Base-by-base conservation (phyloP, 2,888 invertebrate genomes). In the Philhelius pedissequus region DNA sequence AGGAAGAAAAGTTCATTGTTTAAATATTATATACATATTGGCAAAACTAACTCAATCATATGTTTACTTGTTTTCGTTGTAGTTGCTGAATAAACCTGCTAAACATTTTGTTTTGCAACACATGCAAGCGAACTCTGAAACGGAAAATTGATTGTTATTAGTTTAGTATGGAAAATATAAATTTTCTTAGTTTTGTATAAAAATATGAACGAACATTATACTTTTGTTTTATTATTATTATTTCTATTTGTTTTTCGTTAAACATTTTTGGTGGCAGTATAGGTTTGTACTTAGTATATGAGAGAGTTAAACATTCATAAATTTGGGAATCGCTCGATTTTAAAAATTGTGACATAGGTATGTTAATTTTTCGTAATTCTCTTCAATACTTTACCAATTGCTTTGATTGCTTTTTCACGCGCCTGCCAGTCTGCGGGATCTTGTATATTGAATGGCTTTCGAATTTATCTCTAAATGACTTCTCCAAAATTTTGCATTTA, bases 21-120 rank as follows among this genome's bases (percentile, higher is more conserved):
- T 56, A 5, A 5, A 52, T 27, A 15, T 7, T 50, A 38, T 20
- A 32, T 50, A 38, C n/a, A 32, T 22, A 15, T 18, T n/a, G 22
- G 2, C 4, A 7, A 13, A n/a, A 18, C 60, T 40, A 7, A 13
- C 27, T 2, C 0, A 62, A n/a, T 27, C 11, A 56, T 30, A 8
- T 13, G n/a, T 32, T 22, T 38, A 30, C 5, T 50, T 27, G 8
- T 74, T 30, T 43, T 22, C 69, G 76, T 82, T 87, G 25, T 45
- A 89, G 89, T 80, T 88, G 27, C 86, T 89, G 1, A 86, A 86
- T 6, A 88, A 87, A 45, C 87, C 87, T 11, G 35, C 87, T 1
- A 75, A 77, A 1, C 86, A 86, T 70, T 89, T 89, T 76, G 81
- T 87, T 27, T 68, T 86, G 22, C 88, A 89, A 78, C 86, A 87